These are phyloP conservation scores for Sciaenops ocellatus DNA, from an alignment of 2,797 vertebrate genomes.

Conservation along the genomic window DNA sequence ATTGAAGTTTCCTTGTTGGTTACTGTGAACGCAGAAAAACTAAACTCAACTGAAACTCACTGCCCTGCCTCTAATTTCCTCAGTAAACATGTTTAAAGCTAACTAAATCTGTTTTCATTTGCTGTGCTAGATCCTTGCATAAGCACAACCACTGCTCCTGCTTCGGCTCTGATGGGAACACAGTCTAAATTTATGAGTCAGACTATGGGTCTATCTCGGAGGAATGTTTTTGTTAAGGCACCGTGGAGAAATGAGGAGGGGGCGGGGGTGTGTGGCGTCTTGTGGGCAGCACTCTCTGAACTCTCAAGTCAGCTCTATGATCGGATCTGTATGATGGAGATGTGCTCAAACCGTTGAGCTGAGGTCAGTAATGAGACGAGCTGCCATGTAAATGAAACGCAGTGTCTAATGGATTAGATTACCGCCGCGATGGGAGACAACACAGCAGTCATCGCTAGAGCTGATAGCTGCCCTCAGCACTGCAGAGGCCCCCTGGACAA, in stretches of 20 bases:
- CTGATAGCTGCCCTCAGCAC: constrained; percentile 63
- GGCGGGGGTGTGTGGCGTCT: background rate
- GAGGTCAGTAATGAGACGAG: constrained; percentile 3
- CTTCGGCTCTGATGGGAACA: constrained; percentile 52
- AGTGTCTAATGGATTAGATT: constrained; percentile 29
- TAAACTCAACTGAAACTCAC: background rate
- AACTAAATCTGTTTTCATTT: constrained; percentile 25
- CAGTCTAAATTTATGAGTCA: constrained; percentile 73
- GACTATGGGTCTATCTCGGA: constrained; percentile 58
- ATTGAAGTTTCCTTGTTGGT: background rate
- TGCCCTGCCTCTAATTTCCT: constrained; percentile 30
- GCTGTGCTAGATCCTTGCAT: background rate
- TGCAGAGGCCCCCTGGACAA: constrained; percentile 65
- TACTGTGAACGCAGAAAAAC: background rate
- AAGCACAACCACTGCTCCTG: constrained; percentile 2
- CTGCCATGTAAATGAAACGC: constrained; percentile 1
- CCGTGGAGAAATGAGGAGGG: constrained; percentile 41
- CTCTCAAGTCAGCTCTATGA: background rate
- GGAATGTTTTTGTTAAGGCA: constrained; percentile 77
- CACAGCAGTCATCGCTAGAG: constrained; percentile 22
- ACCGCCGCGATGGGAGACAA: constrained; percentile 4
- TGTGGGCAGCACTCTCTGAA: constrained; percentile 22
- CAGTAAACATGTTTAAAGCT: constrained; percentile 25
- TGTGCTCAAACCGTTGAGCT: background rate
- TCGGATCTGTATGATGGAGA: constrained; percentile 14